Base-by-base conservation (phyloP, 2,113 vertebrate genomes). In the cattle (Bos taurus) region DNA sequence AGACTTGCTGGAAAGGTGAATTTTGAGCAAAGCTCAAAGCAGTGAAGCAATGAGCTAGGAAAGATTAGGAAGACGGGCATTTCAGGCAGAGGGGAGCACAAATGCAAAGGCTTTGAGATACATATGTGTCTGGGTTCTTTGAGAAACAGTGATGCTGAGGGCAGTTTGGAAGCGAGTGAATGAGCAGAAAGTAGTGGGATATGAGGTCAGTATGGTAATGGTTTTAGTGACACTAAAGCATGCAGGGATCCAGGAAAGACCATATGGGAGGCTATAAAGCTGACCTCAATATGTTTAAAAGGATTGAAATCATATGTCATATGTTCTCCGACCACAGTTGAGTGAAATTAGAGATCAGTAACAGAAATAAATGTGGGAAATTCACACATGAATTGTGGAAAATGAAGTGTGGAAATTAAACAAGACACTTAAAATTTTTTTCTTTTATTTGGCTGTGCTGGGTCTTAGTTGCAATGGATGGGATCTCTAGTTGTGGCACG, bases 301-400 rank as follows among this genome's bases (percentile, higher is more conserved):
- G 9, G 57, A 48, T 43, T 82, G 23, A 71, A 82, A 25, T 87
- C 25, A 43, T 30, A n/a, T 40, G 64, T 4, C 19, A 0, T 13
- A 57, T 23, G 12, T 71, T 81, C 14, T 43, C 33, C 1, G 0
- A 78, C 26, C 74, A 91, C n/a, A 84, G 9, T 0, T 36, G 48
- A 96, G 25, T 36, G 7, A 90, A 91, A 64, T n/a, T 17, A 30
- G 36, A 93, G 95, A 62, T 89, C 48, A 81, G 5, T 40, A 26
- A 88, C 50, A 95, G 46, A 93, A 93, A 60, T 43, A 57, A 91
- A 80, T 14, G 7, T 25, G 40, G 8, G 48, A 21, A 59, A 78
- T 57, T 83, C 48, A 85, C 40, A 50, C 64, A 92, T 13, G 19
- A 40, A 71, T 71, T 71, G 17, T 71, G n/a, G 19, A 23, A 71